phyloP scores from a whole-genome alignment of 2,888 invertebrate species.

The Ctena decussata region DNA sequence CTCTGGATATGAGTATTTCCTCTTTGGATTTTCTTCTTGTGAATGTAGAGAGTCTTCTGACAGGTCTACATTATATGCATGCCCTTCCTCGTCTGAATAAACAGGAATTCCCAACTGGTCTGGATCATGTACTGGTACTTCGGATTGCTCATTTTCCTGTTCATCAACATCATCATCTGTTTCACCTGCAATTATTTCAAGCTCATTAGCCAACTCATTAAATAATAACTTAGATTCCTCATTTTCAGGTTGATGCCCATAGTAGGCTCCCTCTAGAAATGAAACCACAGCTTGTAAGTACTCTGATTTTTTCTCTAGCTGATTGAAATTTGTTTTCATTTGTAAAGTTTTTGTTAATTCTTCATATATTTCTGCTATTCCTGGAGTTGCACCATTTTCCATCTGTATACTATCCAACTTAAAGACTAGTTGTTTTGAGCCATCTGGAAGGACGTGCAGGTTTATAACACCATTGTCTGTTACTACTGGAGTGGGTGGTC shows the following conservation, averaged over 20 bases:
- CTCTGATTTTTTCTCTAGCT: conserved; percentile 68
- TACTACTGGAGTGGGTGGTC: conserved; percentile 32
- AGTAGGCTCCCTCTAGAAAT: conserved; percentile 77
- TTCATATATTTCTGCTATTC: conserved; percentile 76
- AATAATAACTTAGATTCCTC: conserved; percentile 63
- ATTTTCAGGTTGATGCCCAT: conserved; percentile 68
- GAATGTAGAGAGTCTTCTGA: background rate
- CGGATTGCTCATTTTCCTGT: conserved; percentile 1
- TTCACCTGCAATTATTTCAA: conserved; percentile 56
- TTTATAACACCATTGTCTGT: conserved; percentile 60
- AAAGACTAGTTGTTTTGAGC: conserved; percentile 73
- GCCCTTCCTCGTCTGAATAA: background rate
- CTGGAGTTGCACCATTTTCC: conserved; percentile 25
- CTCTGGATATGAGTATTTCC: background rate
- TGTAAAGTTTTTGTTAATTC: conserved; percentile 73
- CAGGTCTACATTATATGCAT: background rate
- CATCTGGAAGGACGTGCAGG: conserved; percentile 70
- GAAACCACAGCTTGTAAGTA: conserved; percentile 78
- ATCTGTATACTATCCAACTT: conserved; percentile 62
- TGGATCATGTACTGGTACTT: background rate
- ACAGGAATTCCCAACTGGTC: background rate
- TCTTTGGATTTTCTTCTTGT: background rate
- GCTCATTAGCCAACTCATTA: conserved; percentile 68
- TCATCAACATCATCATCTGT: conserved; percentile 14
- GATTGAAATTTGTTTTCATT: conserved; percentile 76